Evolutionary conservation across 2,888 invertebrate genomes (phyloP).

Genomic region (Caprella mutica): DNA sequence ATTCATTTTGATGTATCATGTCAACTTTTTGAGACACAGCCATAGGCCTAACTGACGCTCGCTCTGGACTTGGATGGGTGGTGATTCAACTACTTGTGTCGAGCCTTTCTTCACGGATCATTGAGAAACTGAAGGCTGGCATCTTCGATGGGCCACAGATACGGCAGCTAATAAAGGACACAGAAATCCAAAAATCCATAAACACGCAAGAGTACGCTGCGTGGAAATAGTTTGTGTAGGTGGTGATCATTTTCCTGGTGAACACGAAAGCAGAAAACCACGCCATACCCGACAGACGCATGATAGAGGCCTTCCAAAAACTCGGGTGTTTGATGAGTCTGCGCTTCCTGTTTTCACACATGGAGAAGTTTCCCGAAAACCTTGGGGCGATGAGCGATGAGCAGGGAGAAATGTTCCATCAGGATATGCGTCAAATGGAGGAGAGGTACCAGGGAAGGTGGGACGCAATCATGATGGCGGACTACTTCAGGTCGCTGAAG

Average conservation of each 20-base stretch:
- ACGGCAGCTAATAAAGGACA: slow-evolving; percentile 21
- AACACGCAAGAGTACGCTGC: slow-evolving; percentile 3
- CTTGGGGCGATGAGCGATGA: slow-evolving; percentile 38
- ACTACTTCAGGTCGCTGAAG: slow-evolving; percentile 38
- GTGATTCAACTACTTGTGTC: slow-evolving; percentile 27
- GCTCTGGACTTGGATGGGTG: slow-evolving; percentile 25
- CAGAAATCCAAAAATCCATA: slow-evolving; percentile 9
- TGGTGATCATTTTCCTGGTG: slow-evolving; percentile 10
- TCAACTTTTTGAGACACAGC: no score
- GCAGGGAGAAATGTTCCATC: slow-evolving; percentile 40
- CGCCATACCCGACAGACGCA: neutral
- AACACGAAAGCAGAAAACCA: slow-evolving; percentile 2
- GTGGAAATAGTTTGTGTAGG: slow-evolving; percentile 13
- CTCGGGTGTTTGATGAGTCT: slow-evolving; percentile 39
- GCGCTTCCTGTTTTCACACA: slow-evolving; percentile 39
- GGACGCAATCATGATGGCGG: slow-evolving; percentile 38
- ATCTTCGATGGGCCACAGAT: slow-evolving; percentile 13
- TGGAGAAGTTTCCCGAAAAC: slow-evolving; percentile 40
- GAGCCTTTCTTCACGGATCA: slow-evolving; percentile 11
- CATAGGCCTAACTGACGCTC: no score
- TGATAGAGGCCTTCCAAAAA: slow-evolving; percentile 20
- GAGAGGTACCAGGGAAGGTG: slow-evolving; percentile 38
- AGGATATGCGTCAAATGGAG: slow-evolving; percentile 38
- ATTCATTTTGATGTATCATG: no score
- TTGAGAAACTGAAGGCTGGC: slow-evolving; percentile 6